Base-by-base conservation (phyloP, 92 coral and sea anemone species). In the Phenganax marumi region DNA sequence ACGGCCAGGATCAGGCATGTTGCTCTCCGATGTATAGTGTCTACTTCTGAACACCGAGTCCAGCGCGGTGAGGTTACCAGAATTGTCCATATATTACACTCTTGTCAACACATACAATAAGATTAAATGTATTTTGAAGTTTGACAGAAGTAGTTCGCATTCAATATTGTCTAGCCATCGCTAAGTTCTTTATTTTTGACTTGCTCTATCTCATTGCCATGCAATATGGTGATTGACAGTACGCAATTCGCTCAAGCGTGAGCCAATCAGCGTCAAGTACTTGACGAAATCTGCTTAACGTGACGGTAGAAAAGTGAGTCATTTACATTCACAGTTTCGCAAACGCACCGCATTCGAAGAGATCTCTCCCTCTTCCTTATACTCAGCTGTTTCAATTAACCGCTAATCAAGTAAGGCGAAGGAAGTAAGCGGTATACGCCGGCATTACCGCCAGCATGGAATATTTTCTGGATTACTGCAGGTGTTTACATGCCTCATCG, bases 301-400 rank as follows among this genome's bases (percentile, higher is more conserved):
- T 95, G 91, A 87, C 86, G 85, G 76, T 91, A 92, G 91, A 87
- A 96, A 84, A 91, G 95, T 93, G 80, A 89, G 92, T 81, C 92
- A 91, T 95, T 96, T 96, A 91, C 96, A 89, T 92, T 92, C 92
- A 94, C 89, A 87, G 99, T 92, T 96, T 62, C 68, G 71, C 93
- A 86, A 87, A 96, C 92, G 96, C 80, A 83, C 88, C 84, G 85
- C 83, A 86, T 90, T 90, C 85, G 93, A 92, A 96, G 96, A 96
- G 87, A 90, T 86, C 91, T 87, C 86, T 89, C 79, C 91, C 84
- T 5, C 43, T 33, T 33, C 81, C 90, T 85, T 48, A 84, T 85
- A 82, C 93, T 96, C 99, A 96, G 99, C 99, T 96, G 99, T 91
- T 88, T 90, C 99, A 96, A 96, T 96, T 96, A 96, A 96, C 92